These are phyloP conservation scores for Enteromius anoplus DNA, from an alignment of 2,797 vertebrate genomes.

Conservation along the genomic window DNA sequence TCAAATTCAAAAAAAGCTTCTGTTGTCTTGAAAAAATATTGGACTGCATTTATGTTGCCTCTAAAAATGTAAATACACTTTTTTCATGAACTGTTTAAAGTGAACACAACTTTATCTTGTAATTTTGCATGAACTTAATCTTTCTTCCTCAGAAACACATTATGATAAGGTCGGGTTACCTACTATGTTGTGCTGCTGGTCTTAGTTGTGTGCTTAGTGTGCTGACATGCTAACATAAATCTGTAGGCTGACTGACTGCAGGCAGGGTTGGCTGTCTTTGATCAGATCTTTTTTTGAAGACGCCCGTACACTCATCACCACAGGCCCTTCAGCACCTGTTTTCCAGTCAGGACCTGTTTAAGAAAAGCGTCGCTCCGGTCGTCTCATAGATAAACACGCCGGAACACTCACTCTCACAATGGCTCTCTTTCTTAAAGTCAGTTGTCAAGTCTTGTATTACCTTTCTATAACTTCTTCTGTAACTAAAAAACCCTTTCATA, in stretches of 20 bases:
- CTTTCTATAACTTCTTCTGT: slow-evolving; percentile 34
- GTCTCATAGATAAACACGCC: slow-evolving; percentile 44
- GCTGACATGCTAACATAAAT: slow-evolving; percentile 75
- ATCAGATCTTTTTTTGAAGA: slow-evolving; percentile 73
- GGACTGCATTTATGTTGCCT: not conserved
- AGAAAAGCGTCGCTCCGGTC: slow-evolving; percentile 63
- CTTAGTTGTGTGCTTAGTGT: slow-evolving; percentile 62
- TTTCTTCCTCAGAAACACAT: slow-evolving; percentile 7
- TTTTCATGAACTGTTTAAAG: not conserved
- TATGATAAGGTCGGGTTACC: not conserved
- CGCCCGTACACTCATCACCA: slow-evolving; percentile 76
- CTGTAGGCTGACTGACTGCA: slow-evolving; percentile 72
- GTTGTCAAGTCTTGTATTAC: slow-evolving; percentile 38
- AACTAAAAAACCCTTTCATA: slow-evolving; percentile 33
- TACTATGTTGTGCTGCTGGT: slow-evolving; percentile 19
- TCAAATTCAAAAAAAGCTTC: too few relatives aligned
- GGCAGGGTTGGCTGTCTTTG: slow-evolving; percentile 74
- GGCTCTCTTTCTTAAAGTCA: slow-evolving; percentile 41
- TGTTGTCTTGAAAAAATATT: not conserved
- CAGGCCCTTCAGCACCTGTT: slow-evolving; percentile 78
- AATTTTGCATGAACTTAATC: slow-evolving; percentile 1
- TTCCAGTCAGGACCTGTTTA: slow-evolving; percentile 78
- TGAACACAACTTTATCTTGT: not conserved
- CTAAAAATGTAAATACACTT: not conserved
- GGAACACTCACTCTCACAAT: slow-evolving; percentile 45